Conservation (phyloP, 2,888 invertebrate genomes). For the Meteorus colon region DNA sequence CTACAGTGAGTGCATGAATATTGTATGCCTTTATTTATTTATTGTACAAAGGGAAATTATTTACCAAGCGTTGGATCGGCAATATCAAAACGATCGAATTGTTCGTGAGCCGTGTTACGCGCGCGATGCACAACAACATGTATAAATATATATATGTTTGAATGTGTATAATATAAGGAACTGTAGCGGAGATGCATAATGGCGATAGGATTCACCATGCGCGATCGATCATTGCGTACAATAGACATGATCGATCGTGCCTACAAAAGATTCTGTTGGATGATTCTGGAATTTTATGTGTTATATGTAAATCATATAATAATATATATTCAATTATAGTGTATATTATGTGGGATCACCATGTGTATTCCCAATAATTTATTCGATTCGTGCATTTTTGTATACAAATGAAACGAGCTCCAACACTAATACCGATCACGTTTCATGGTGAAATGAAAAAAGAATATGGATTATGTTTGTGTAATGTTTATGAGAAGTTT, state of each 20-base stretch:
- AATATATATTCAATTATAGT: slow-evolving; percentile 34
- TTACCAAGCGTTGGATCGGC: slow-evolving; percentile 18
- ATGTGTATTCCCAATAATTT: slow-evolving; percentile 30
- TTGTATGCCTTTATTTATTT: not conserved
- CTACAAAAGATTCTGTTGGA: slow-evolving; percentile 44
- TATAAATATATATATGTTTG: not conserved
- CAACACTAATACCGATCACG: slow-evolving; percentile 26
- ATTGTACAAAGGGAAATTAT: slow-evolving; percentile 13
- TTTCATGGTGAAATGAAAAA: slow-evolving; percentile 33
- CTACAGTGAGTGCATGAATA: not conserved
- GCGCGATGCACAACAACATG: slow-evolving; percentile 13
- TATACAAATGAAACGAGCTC: slow-evolving; percentile 17
- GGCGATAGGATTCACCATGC: slow-evolving; percentile 60
- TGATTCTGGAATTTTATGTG: slow-evolving; percentile 45
- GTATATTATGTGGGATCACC: slow-evolving; percentile 34
- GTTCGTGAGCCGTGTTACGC: slow-evolving; percentile 40
- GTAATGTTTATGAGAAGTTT: not conserved
- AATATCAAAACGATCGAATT: slow-evolving; percentile 35
- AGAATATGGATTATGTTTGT: not conserved
- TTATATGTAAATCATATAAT: slow-evolving; percentile 33
- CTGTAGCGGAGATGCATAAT: slow-evolving; percentile 58
- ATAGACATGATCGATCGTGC: slow-evolving; percentile 62
- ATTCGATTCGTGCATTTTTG: slow-evolving; percentile 11
- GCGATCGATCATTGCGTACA: slow-evolving; percentile 61
- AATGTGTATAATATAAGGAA: slow-evolving; percentile 16